Evolutionary conservation across 2,888 invertebrate genomes (phyloP).

Genomic region (Chaetoderma sp.): DNA sequence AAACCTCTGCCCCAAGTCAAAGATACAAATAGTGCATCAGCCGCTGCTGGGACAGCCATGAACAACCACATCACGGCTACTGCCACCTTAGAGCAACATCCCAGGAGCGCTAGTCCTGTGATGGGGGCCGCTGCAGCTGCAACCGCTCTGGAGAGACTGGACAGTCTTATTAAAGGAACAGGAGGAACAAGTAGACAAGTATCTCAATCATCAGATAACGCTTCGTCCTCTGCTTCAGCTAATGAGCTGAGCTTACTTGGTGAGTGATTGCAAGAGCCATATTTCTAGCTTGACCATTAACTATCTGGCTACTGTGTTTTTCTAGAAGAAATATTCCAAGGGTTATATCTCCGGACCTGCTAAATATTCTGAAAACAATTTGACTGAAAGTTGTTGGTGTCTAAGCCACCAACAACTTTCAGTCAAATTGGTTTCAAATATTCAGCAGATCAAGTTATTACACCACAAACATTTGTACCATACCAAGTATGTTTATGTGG

Average conservation of each 20-base stretch:
- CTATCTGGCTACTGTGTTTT: no score
- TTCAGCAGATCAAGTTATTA: no score
- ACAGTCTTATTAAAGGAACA: slow-evolving; percentile 82
- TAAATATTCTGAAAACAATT: no score
- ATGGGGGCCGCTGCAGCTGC: no score
- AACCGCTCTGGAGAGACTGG: slow-evolving; percentile 75
- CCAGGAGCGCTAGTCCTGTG: neutral
- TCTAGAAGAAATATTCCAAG: no score
- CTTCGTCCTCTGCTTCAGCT: slow-evolving; percentile 15
- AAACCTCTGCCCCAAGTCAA: slow-evolving; percentile 1
- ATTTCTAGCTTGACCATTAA: neutral
- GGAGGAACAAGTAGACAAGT: slow-evolving; percentile 71
- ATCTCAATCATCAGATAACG: slow-evolving; percentile 5
- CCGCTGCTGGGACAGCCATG: slow-evolving; percentile 11
- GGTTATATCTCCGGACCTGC: no score
- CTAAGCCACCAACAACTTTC: no score
- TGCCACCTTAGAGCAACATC: slow-evolving; percentile 59
- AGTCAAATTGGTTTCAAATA: no score
- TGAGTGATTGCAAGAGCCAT: slow-evolving; percentile 12
- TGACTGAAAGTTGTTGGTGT: no score
- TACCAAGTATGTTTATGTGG: no score
- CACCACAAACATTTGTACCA: no score
- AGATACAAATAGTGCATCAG: neutral
- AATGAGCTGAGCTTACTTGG: slow-evolving; percentile 45
- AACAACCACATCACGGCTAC: slow-evolving; percentile 46